Percentiles rank a stretch among this genome's conserved stretches.
Conservation (phyloP, 2,888 invertebrate species). For the Hemicrepidius hirtus region DNA sequence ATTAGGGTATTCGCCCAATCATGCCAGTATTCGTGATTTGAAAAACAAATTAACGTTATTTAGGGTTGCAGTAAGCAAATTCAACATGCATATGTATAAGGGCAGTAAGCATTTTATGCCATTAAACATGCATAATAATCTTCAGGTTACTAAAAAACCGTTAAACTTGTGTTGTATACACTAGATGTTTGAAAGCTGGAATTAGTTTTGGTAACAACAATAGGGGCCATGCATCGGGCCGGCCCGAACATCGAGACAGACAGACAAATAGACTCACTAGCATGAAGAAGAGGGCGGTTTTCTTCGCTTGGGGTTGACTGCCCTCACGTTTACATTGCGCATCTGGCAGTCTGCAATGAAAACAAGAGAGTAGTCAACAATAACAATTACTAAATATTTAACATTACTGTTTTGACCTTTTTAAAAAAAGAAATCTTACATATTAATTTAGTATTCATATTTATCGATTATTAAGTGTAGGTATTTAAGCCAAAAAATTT, state of each 20-base stretch:
- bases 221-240: slow-evolving; percentile 50
- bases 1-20: slow-evolving; percentile 1
- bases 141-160: slow-evolving; percentile 15
- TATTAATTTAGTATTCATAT: background rate
- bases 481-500: background rate
- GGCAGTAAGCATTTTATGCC: slow-evolving; percentile 27
- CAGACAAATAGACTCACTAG: slow-evolving; percentile 77
- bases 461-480: background rate
- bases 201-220: slow-evolving; percentile 40
- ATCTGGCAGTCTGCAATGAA: slow-evolving; percentile 86
- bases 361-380: slow-evolving; percentile 78
- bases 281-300: slow-evolving; percentile 80
- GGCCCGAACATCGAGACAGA: slow-evolving; percentile 59
- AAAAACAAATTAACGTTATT: slow-evolving; percentile 15
- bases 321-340: slow-evolving; percentile 84
- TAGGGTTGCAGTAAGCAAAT: slow-evolving; percentile 26
- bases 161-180: slow-evolving; percentile 19
- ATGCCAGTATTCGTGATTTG: slow-evolving; percentile 18
- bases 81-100: slow-evolving; percentile 24
- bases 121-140: slow-evolving; percentile 27
- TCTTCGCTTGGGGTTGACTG: slow-evolving; percentile 81
- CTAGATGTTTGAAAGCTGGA: slow-evolving; percentile 44
- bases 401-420: slow-evolving; percentile 44
- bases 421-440: slow-evolving; percentile 7
- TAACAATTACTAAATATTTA: slow-evolving; percentile 51